Evolutionary conservation across 2,113 vertebrate species (phyloP).

Genomic region (Odocoileus virginianus): DNA sequence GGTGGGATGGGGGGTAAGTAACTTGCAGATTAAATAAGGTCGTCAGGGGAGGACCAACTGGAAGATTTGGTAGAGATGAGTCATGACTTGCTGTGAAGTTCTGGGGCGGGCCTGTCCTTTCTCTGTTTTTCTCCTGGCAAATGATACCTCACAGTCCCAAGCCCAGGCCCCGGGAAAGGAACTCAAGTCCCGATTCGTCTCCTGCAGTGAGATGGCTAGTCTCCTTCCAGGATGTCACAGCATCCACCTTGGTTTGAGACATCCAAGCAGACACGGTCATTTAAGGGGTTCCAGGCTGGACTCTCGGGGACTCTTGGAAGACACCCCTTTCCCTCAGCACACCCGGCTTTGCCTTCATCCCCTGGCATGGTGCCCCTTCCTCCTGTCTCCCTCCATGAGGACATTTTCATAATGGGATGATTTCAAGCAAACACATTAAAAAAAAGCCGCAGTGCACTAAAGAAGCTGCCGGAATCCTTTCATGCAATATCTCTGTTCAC

Average conservation of each 20-base stretch:
- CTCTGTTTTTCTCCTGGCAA: background rate
- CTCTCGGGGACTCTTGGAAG: background rate
- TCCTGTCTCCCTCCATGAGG: background rate
- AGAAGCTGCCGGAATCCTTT: background rate
- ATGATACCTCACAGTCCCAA: rapidly evolving
- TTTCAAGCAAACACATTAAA: background rate
- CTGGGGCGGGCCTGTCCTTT: rapidly evolving
- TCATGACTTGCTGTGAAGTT: rapidly evolving
- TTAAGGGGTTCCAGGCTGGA: background rate
- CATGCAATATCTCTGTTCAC: background rate
- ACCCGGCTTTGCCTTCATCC: background rate
- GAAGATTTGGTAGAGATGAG: background rate
- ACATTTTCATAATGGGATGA: background rate
- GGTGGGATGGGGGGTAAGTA: background rate
- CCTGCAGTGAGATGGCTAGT: background rate
- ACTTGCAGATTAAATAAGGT: background rate
- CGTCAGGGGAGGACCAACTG: background rate
- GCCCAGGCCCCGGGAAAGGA: background rate
- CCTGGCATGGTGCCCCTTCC: background rate
- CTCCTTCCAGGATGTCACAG: rapidly evolving
- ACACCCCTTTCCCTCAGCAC: background rate
- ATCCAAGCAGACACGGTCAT: background rate
- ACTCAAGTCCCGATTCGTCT: no score
- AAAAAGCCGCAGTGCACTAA: background rate
- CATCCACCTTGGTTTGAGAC: background rate